Base-by-base conservation (phyloP, 2,797 vertebrate species). In the Chaetodon trifasciatus region DNA sequence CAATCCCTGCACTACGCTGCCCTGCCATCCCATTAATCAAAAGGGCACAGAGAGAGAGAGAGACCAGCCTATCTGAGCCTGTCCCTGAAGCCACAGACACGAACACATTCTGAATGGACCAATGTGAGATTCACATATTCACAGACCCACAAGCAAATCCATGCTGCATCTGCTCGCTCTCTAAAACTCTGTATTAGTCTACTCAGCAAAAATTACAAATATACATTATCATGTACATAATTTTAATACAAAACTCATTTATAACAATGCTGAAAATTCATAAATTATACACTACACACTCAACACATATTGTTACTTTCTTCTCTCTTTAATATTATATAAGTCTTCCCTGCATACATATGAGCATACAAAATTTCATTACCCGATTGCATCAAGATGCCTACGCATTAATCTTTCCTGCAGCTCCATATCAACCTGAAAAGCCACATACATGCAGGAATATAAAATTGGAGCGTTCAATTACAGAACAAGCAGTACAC, bases 391-490 rank as follows among this genome's bases (percentile, higher is more conserved):
- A 76, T 78, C 28, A 56, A 39, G 42, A 72, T 40, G 76, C 70
- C 81, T 47, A 81, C 56, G 24, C 70, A 75, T 58, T 40, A 74
- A 70, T 79, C 57, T 63, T 10, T 58, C 23, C 52, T 42, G 8
- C 8, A 8, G 65, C 44, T 60, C 67, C 67, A 67, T 24, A 67
- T 71, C 67, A 79, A 84, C 66, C 74, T 74, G 46, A 21, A 67
- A 74, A 40, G 7, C 52, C 68, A 79, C 60, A 79, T 42, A 52
- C 57, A 61, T 21, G 23, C 56, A 58, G 46, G 9, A 28, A 66
- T n/a, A 69, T n/a, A 37, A 78, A 68, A 85, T 49, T 86, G 40
- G 42, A 78, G 81, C 46, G n/a, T 86, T 86, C 46, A 71, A 68
- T 85, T 73, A 79, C 39, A 74, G 19, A 53, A 65, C n/a, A 55